A percentile compares a stretch with the other conserved stretches of the same genome.
Evolutionary conservation across 35 echinoderm and acorn worm genomes (phyloP).

Genomic region (Apostichopus parvimensis): DNA sequence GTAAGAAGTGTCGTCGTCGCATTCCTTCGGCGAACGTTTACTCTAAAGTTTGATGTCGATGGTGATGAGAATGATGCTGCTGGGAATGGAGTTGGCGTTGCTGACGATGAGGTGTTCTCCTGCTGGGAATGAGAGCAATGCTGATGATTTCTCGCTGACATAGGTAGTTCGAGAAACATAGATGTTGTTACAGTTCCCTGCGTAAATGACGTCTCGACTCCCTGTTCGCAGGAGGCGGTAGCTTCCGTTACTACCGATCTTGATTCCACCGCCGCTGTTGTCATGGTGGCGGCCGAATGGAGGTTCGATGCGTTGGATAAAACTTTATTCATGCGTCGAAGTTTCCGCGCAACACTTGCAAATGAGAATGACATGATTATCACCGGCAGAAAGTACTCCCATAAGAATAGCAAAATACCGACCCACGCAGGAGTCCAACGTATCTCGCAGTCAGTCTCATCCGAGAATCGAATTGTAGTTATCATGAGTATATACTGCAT

Average conservation of each 20-base stretch:
- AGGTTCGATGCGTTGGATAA: neutral
- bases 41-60: neutral
- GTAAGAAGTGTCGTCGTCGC: slow-evolving; percentile 50
- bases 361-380: slow-evolving; percentile 48
- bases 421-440: neutral
- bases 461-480: neutral
- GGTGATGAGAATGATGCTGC: neutral
- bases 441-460: neutral
- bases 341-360: neutral
- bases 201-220: neutral
- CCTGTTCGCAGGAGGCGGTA: too few relatives aligned
- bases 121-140: neutral
- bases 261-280: neutral
- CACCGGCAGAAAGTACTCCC: slow-evolving; percentile 57
- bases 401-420: slow-evolving; percentile 42
- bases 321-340: neutral
- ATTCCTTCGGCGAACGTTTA: slow-evolving; percentile 39
- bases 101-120: neutral
- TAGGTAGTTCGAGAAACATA: neutral
- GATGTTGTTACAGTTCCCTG: neutral
- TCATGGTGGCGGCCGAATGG: neutral
- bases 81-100: neutral
- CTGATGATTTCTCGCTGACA: neutral
- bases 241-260: neutral
- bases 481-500: slow-evolving; percentile 36